Evolutionary conservation across 1,140 invertebrate genomes (phyloP).

Genomic region (Philopotamus ludificatus): DNA sequence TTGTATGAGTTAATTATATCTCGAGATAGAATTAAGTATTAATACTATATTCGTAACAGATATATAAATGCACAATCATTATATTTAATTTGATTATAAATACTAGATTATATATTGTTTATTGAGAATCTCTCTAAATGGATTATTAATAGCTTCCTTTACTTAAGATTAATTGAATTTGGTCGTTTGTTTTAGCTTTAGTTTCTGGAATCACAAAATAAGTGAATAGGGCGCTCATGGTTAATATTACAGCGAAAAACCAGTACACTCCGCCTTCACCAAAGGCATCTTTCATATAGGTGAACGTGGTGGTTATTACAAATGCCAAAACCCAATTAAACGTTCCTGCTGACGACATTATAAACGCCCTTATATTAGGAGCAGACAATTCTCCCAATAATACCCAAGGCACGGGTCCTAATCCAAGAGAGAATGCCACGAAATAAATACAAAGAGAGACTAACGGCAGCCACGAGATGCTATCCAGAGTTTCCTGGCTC

Average conservation of each 20-base stretch:
- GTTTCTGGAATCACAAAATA: slow-evolving; percentile 82
- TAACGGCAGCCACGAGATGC: slow-evolving; percentile 71
- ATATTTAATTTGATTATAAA: too few relatives aligned
- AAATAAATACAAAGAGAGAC: slow-evolving; percentile 73
- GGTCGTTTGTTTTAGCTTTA: slow-evolving; percentile 82
- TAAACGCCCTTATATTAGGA: slow-evolving; percentile 74
- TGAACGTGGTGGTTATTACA: slow-evolving; percentile 77
- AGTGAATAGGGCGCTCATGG: slow-evolving; percentile 72
- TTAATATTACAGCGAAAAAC: slow-evolving; percentile 73
- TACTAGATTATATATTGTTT: too few relatives aligned
- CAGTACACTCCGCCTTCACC: slow-evolving; percentile 71
- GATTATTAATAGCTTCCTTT: neutral
- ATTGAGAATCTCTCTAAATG: too few relatives aligned
- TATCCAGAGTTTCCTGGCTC: slow-evolving; percentile 51
- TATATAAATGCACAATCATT: too few relatives aligned
- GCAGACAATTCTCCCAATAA: slow-evolving; percentile 75
- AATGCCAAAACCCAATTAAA: slow-evolving; percentile 81
- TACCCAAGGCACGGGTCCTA: slow-evolving; percentile 78
- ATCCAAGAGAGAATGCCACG: slow-evolving; percentile 73
- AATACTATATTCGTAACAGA: too few relatives aligned
- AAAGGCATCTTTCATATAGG: slow-evolving; percentile 58
- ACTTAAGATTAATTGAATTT: slow-evolving; percentile 78
- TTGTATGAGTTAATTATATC: too few relatives aligned
- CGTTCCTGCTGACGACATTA: slow-evolving; percentile 68
- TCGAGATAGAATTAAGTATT: too few relatives aligned